Evolutionary conservation across 2,113 vertebrate genomes (phyloP), one percentile per base, ranked within the genome.

Genomic region (Clinocottus analis): DNA sequence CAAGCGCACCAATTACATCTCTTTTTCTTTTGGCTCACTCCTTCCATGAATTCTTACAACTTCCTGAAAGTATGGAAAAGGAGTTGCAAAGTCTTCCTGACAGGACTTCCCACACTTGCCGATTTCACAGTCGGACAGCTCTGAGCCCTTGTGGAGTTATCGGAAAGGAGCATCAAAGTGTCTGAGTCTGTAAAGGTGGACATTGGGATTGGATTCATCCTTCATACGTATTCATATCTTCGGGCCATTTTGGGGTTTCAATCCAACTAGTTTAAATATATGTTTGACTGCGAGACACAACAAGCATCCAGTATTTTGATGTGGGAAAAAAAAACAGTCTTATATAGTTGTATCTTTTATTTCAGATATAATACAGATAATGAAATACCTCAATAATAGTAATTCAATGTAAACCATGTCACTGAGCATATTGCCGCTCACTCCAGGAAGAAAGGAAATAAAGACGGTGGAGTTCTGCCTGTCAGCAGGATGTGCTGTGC

Each of bases 81-180:
- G 43, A 59, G 60, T 47, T 23, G 53, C 75, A 71, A 77, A 60
- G 47, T 66, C 45, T 25, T 64, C 35, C 31, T 55, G n/a, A 72
- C 82, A 62, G 68, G 78, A 60, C 66, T 59, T 47, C 33, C 58
- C n/a, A 10, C 47, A 27, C 51, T 61, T 55, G 23, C 35, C 2
- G 41, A 72, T 72, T 75, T 62, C 72, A 82, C 67, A 64, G 68
- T 69, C 39, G 25, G 77, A 74, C 79, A 69, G 69, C 79, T 47
- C 47, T 66, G 59, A 73, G 27, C 72, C 64, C 31, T 49, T 61
- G 35, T 63, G 68, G 76, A 83, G 43, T 69, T 75, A 82, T 82
- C 37, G 3, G 55, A 64, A 83, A 80, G 8, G 61, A 77, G 80
- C 79, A 79, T 87, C 79, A 82, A 79, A 79, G 75, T 70, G 58